Evolutionary conservation across 2,113 vertebrate species (phyloP).

Genomic region (Orcinus orca): DNA sequence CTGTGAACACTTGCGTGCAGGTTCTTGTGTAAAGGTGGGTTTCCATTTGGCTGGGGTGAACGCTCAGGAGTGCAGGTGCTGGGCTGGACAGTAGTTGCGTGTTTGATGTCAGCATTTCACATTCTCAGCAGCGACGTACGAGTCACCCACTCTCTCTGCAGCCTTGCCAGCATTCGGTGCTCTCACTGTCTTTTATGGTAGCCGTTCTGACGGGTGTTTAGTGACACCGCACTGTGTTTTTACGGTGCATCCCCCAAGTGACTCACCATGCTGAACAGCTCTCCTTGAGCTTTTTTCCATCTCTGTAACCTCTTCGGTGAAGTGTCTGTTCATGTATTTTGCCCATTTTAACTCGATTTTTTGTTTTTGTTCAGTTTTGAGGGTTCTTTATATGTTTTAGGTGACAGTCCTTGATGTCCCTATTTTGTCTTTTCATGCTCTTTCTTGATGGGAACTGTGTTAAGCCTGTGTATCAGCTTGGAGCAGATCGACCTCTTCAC

Average conservation of each 20-base stretch:
- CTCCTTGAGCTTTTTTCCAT: neutral
- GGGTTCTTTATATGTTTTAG: neutral
- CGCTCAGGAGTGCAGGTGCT: too few relatives aligned
- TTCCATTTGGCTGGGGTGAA: neutral
- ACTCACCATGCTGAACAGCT: neutral
- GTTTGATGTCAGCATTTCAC: neutral
- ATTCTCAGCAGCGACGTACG: fast-evolving
- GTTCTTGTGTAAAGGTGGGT: neutral
- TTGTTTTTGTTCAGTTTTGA: neutral
- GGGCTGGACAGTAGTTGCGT: neutral
- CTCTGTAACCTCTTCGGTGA: neutral
- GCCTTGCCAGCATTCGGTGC: fast-evolving
- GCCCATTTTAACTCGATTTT: neutral
- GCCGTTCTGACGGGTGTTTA: neutral
- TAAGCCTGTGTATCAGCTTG: neutral
- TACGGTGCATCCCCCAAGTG: neutral
- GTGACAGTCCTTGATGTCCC: neutral
- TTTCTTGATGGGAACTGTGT: neutral
- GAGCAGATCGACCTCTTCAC: neutral
- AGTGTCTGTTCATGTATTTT: neutral
- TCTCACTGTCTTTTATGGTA: neutral
- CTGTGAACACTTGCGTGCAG: neutral
- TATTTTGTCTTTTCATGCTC: neutral
- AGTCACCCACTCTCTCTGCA: fast-evolving
- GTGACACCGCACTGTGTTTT: neutral